phyloP scores from a whole-genome alignment of 2,888 invertebrate species.

The Cataglyphis altisquamis region DNA sequence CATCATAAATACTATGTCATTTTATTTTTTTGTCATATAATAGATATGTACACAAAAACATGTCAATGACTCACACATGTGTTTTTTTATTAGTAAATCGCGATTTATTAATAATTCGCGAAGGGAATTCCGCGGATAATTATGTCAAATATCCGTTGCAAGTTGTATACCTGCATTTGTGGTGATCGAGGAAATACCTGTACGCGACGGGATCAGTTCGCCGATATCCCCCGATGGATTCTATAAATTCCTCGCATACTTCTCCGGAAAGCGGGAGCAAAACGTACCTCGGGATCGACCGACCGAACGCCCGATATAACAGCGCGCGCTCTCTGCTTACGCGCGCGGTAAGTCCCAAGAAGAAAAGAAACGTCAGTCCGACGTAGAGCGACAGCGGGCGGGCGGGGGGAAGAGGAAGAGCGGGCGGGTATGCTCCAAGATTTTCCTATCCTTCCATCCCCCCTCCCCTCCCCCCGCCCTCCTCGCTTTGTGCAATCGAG shows the following conservation, averaged over 20 bases:
- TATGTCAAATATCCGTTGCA: constrained; percentile 29
- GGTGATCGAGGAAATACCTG: constrained; percentile 32
- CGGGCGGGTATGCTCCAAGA: constrained; percentile 37
- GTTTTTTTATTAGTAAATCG: constrained; percentile 19
- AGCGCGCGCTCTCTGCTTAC: constrained; percentile 56
- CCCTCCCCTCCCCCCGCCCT: constrained; percentile 17
- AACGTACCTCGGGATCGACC: constrained; percentile 40
- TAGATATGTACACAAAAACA: not conserved
- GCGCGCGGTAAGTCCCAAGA: constrained; percentile 52
- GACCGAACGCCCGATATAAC: constrained; percentile 53
- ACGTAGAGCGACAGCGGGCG: too few species aligned
- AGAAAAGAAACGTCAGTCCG: constrained; percentile 53
- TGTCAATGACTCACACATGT: not conserved
- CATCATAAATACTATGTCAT: not conserved
- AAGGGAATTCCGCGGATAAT: constrained; percentile 28
- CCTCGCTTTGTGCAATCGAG: constrained; percentile 39
- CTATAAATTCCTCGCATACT: constrained; percentile 55
- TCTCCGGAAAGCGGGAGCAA: constrained; percentile 53
- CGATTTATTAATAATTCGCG: too few species aligned
- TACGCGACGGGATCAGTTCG: constrained; percentile 49
- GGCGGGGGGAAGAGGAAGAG: not conserved
- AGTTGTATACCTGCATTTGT: constrained; percentile 26
- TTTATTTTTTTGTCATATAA: not conserved
- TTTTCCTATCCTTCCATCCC: constrained; percentile 40
- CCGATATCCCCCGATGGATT: constrained; percentile 54